These are phyloP conservation scores for Drosophila yakuba DNA, from an alignment of 1,140 invertebrate genomes.

Conservation along the genomic window DNA sequence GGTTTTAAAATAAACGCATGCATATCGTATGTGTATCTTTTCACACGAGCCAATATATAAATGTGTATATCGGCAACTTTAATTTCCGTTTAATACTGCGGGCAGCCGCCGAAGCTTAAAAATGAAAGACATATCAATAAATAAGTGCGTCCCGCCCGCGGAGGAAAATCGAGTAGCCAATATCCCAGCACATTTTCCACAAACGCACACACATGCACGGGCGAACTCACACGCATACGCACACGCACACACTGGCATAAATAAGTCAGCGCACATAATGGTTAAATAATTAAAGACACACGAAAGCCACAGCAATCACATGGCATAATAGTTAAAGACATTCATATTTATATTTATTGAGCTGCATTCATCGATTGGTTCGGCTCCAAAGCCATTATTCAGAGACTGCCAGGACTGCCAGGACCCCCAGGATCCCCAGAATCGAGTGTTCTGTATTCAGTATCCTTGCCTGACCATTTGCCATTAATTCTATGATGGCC, in stretches of 20 bases:
- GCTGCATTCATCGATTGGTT: constrained; percentile 44
- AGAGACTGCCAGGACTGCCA: background rate
- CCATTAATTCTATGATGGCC: constrained; percentile 6
- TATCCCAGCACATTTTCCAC: background rate
- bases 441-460: background rate
- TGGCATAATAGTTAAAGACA: constrained; percentile 55
- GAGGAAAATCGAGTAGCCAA: constrained; percentile 1
- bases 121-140: constrained; percentile 73
- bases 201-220: constrained; percentile 1
- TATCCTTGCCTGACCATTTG: constrained; percentile 4
- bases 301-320: constrained; percentile 51
- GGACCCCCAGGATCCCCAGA: constrained; percentile 5
- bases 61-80: constrained; percentile 41
- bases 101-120: constrained; percentile 47
- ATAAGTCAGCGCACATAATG: constrained; percentile 46
- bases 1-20: constrained; percentile 22
- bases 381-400: constrained; percentile 32
- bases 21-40: constrained; percentile 3
- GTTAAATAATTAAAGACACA: constrained; percentile 61
- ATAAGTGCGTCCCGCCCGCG: constrained; percentile 48
- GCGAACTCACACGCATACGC: background rate
- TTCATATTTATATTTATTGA: constrained; percentile 71
- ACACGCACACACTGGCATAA: constrained; percentile 9
- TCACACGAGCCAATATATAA: constrained; percentile 13
- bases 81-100: constrained; percentile 74